phyloP scores from a whole-genome alignment of 2,113 vertebrate species.

The Neogobius melanostomus region DNA sequence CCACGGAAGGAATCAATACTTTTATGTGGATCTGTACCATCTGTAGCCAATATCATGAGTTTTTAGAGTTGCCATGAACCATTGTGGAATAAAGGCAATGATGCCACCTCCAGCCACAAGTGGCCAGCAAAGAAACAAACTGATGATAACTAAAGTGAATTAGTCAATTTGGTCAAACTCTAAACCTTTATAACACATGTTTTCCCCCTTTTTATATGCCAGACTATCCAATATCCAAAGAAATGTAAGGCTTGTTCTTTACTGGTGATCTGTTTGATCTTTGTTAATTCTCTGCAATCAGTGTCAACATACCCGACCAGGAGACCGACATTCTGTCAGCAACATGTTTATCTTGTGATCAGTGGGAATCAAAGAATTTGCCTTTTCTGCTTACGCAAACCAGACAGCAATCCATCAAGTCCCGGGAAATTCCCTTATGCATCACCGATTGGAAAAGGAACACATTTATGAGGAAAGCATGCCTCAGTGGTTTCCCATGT shows the following conservation, averaged over 20 bases:
- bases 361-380: neutral
- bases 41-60: neutral
- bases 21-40: neutral
- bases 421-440: slow-evolving; percentile 28
- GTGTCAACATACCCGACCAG: slow-evolving; percentile 4
- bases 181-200: no score
- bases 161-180: neutral
- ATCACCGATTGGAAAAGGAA: slow-evolving; percentile 23
- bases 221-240: no score
- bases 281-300: neutral
- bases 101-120: neutral
- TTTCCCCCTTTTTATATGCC: no score
- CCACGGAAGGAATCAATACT: neutral
- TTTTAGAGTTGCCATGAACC: neutral
- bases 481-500: slow-evolving; percentile 39
- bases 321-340: slow-evolving; percentile 19
- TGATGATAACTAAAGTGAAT: neutral
- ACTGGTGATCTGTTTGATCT: no score
- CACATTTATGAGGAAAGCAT: slow-evolving; percentile 26
- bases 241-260: no score
- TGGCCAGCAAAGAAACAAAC: neutral
- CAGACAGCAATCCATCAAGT: slow-evolving; percentile 27
- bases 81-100: neutral
- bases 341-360: slow-evolving; percentile 39
- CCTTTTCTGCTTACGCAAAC: slow-evolving; percentile 10